Evolutionary conservation across 2,888 invertebrate genomes (phyloP), one percentile per base, ranked within the genome.

Genomic region (Lysandra coridon): DNA sequence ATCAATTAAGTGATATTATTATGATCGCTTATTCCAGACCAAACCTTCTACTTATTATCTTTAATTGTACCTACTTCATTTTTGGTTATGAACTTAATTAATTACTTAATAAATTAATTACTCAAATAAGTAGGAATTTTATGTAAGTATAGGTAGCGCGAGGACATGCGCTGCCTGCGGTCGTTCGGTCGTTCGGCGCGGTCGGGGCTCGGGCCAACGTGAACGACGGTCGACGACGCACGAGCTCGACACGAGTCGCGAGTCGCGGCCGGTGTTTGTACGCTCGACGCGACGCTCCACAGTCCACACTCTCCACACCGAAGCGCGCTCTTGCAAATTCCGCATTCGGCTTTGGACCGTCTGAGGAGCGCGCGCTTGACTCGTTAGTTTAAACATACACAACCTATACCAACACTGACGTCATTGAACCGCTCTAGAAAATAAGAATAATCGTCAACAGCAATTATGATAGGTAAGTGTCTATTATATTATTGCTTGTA

Each of bases 351-450:
- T 89, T 88, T 86, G 86, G 90, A 89, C 89, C 87, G 91, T 86
- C 90, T 88, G 86, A 85, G 87, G 89, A 86, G 90, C 84, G 90
- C 87, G 87, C 89, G 91, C 86, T 85, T 86, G 87, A 85, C 82
- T 85, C 80, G 82, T 84, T 84, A 84, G 84, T 83, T 82, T 82
- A 84, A 84, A 85, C 87, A 87, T 89, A 86, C 92, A 88, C 89
- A 94, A 94, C 94, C 94, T 94, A 94, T 93, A 88, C 87, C 94
- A 94, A 94, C 94, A 94, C 88, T 88, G 87, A 90, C 91, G 87
- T 88, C 88, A 91, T 94, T 94, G 91, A 86, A 88, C 90, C 88
- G 84, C 85, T 85, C 83, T 85, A 85, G 84, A 84, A 84, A 83
- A 86, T 84, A 83, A 85, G 84, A 87, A 86, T 76, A 86, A 89